phyloP scores from a whole-genome alignment of 2,113 vertebrate species.

The Phyllopteryx taeniolatus region DNA sequence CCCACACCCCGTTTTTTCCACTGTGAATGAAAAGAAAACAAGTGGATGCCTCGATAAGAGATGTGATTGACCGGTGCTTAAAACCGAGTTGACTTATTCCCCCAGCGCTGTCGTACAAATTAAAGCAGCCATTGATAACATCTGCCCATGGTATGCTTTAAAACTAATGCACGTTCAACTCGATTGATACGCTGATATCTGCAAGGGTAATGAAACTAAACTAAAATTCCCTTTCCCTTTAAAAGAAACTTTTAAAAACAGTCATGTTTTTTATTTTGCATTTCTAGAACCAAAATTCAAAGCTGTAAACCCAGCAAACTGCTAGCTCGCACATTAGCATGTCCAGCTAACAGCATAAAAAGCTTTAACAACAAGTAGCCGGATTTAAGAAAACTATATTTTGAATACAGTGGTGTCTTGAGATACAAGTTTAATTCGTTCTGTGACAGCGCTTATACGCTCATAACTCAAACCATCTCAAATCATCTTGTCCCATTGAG shows the following conservation, averaged over 20 bases:
- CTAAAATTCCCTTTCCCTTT: background rate
- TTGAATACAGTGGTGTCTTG: background rate
- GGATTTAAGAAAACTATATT: background rate
- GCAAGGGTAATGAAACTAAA: background rate
- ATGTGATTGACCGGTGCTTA: slow-evolving; percentile 32
- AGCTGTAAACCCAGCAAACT: background rate
- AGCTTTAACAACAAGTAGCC: background rate
- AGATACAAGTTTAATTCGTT: too few relatives aligned
- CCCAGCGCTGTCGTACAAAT: background rate
- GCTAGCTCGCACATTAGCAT: background rate
- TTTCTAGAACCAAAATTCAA: background rate
- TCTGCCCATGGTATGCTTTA: background rate
- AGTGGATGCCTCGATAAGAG: slow-evolving; percentile 13
- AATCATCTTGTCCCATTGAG: too few relatives aligned
- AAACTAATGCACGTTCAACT: background rate
- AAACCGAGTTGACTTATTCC: background rate
- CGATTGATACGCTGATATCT: background rate
- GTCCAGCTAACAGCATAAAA: background rate
- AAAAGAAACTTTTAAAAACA: background rate
- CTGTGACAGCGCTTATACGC: too few relatives aligned
- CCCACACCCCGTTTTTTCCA: slow-evolving; percentile 53
- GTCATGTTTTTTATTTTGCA: background rate
- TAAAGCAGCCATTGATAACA: background rate
- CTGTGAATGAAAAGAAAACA: slow-evolving; percentile 60
- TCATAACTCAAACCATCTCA: background rate